phyloP scores from a whole-genome alignment of 2,888 invertebrate species.

The Aphodius sticticus region DNA sequence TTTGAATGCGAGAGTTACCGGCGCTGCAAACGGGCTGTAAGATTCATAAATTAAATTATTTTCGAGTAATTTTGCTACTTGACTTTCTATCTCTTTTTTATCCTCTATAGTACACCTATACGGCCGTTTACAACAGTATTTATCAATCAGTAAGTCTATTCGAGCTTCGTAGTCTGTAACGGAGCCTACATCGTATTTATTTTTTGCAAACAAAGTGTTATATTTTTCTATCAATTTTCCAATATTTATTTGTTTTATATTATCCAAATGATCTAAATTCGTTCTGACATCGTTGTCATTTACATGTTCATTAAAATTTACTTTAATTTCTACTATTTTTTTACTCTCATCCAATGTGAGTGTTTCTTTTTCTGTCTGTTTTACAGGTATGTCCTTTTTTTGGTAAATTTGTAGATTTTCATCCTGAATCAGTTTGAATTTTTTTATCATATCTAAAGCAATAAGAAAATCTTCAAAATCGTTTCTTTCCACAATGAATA shows the following conservation, averaged over 20 bases:
- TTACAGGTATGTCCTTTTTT: slow-evolving; percentile 28
- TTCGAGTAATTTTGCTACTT: slow-evolving; percentile 40
- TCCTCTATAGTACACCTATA: slow-evolving; percentile 38
- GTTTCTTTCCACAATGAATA: slow-evolving; percentile 38
- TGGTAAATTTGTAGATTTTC: slow-evolving; percentile 36
- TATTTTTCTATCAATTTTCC: slow-evolving; percentile 42
- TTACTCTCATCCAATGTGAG: no score
- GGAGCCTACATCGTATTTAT: slow-evolving; percentile 45
- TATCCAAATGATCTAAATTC: no score
- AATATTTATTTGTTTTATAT: slow-evolving; percentile 21
- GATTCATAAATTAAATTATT: slow-evolving; percentile 42
- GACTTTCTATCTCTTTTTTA: slow-evolving; percentile 39
- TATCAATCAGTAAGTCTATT: slow-evolving; percentile 39
- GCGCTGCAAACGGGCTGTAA: no score
- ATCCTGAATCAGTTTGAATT: slow-evolving; percentile 41
- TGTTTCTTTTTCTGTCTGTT: slow-evolving; percentile 17
- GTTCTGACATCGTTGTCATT: no score
- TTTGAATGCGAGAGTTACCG: no score
- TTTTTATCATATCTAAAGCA: slow-evolving; percentile 40
- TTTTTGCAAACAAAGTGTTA: slow-evolving; percentile 44
- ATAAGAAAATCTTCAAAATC: slow-evolving; percentile 40
- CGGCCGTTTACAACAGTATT: slow-evolving; percentile 40
- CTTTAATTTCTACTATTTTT: no score
- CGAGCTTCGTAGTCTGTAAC: slow-evolving; percentile 46
- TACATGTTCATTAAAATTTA: no score